Evolutionary conservation across 1,140 invertebrate genomes (phyloP).

Genomic region (Steinernema feltiae): DNA sequence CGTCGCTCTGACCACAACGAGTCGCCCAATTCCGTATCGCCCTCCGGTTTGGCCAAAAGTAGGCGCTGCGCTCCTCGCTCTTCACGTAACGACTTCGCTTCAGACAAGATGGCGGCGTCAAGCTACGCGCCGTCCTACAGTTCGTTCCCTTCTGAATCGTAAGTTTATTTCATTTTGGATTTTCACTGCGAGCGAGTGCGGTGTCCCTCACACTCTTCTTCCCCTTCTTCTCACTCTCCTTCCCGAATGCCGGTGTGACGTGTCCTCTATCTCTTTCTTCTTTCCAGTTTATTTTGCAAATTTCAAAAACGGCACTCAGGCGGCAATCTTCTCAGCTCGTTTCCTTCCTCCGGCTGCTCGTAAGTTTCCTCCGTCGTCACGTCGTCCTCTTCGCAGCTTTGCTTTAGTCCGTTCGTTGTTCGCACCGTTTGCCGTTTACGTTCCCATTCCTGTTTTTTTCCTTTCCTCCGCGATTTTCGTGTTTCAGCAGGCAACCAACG

Average conservation of each 20-base stretch:
- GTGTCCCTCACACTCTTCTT: background rate
- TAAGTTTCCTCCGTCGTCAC: slow-evolving; percentile 19
- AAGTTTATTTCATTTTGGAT: background rate
- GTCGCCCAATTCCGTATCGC: slow-evolving; percentile 13
- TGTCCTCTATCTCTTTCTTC: background rate
- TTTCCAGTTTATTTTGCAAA: slow-evolving; percentile 10
- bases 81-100: slow-evolving; percentile 22
- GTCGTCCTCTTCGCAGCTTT: slow-evolving; percentile 5
- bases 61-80: background rate
- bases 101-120: slow-evolving; percentile 40
- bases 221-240: slow-evolving; percentile 1
- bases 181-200: background rate
- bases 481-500: background rate
- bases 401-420: background rate
- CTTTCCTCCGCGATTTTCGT: background rate
- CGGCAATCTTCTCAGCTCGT: background rate
- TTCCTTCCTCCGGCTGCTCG: slow-evolving; percentile 8
- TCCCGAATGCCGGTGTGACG: background rate
- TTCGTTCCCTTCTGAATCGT: slow-evolving; percentile 31
- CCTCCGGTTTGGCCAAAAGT: slow-evolving; percentile 12
- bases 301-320: slow-evolving; percentile 9
- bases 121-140: slow-evolving; percentile 44
- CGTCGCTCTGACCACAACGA: slow-evolving; percentile 14
- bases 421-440: background rate
- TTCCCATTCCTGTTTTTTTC: background rate